Evolutionary conservation across 2,888 invertebrate genomes (phyloP), one percentile per base, ranked within the genome.

Genomic region (Myopa tessellatipennis): DNA sequence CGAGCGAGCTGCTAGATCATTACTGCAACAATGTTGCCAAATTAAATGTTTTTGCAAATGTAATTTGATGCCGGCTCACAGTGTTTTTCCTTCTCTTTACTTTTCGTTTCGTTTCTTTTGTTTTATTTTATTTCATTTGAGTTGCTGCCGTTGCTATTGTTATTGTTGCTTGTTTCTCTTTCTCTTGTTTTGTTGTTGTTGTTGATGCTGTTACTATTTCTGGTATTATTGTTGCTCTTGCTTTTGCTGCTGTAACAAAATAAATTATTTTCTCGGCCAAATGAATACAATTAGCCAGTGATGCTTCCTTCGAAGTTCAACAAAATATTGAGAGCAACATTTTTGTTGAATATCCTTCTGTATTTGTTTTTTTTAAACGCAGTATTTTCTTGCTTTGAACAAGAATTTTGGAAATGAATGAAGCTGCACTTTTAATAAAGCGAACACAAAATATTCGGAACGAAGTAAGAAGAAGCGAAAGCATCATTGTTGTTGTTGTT

Each of bases 31-130:
- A 18, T 74, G 74, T 74, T 65, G 68, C 74, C 18, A 74, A 74
- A 74, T 74, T 74, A 74, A 75, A 69, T 75, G 68, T 68, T 75
- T 36, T 60, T 58, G 68, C 34, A 18, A 69, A 60, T 75, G 68
- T 61, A 75, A 75, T 75, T 75, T 60, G 38, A 69, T 60, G 75
- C 60, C 34, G 69, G 26, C 36, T 67, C 38, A 18, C 50, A 63
- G 68, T 45, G 10, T 14, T 68, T 68, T 16, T n/a, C 3, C 16
- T 65, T 65, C 38, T 34, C 10, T 65, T 34, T 16, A 67, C 26
- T 63, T 63, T 36, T n/a, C 5, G 60, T 60, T 45, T 6, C 45
- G 10, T 45, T 45, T 45, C 55, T 55, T 55, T 55, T 55, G 55
- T 55, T 55, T 55, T n/a, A 55, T 55, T 34, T 10, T 26, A 26